These are phyloP conservation scores for Girardinichthys multiradiatus DNA, from an alignment of 2,113 vertebrate genomes.

Conservation along the genomic window DNA sequence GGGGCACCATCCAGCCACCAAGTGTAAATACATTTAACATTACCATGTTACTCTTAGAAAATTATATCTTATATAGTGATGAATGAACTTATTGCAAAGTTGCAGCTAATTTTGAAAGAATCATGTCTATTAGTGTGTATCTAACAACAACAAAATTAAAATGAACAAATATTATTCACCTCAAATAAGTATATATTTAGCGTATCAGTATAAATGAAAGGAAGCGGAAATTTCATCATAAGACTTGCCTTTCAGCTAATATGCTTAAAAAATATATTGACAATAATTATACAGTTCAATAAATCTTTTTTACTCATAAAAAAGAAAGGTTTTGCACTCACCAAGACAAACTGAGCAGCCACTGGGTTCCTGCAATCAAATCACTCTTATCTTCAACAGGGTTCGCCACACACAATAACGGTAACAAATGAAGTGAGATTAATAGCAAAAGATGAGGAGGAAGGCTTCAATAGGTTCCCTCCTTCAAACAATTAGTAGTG, in stretches of 20 bases:
- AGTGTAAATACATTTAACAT: conserved; percentile 65
- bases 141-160: not conserved
- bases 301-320: not conserved
- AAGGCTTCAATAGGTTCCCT: conserved; percentile 70
- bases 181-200: not conserved
- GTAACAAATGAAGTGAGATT: conserved; percentile 58
- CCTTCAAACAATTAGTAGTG: conserved; percentile 75
- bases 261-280: not conserved
- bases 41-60: conserved; percentile 29
- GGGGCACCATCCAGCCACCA: conserved; percentile 34
- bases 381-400: conserved; percentile 31
- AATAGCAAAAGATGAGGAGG: conserved; percentile 60
- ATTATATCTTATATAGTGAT: not conserved
- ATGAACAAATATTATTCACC: not conserved
- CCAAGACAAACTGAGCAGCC: conserved; percentile 13
- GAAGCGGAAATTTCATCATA: not conserved
- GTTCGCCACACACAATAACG: conserved; percentile 48
- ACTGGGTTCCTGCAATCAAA: conserved; percentile 21
- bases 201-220: not conserved
- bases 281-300: not conserved
- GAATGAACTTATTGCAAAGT: not conserved
- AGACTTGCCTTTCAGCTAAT: not conserved
- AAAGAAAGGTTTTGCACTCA: conserved; percentile 54
- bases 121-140: not conserved
- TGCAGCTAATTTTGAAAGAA: not conserved